phyloP scores from a whole-genome alignment of 2,113 vertebrate genomes.

The Dunckerocampus dactyliophorus region DNA sequence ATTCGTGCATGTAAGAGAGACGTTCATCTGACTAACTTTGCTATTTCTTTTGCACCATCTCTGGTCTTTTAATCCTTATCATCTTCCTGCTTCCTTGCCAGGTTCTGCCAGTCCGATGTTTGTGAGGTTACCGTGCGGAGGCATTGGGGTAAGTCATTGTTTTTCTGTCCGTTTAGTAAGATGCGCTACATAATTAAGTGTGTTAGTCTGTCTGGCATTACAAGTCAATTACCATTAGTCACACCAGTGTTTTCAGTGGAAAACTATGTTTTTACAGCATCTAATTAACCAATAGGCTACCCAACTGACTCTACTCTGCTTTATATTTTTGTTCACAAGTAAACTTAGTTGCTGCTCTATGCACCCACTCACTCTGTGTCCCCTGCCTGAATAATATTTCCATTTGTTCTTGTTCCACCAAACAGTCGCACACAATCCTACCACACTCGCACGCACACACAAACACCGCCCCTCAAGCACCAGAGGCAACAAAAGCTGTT shows the following conservation, averaged over 20 bases:
- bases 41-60: slow-evolving; percentile 4
- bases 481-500: slow-evolving; percentile 74
- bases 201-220: slow-evolving; percentile 22
- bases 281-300: slow-evolving; percentile 40
- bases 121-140: slow-evolving; percentile 93
- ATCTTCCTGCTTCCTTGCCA: slow-evolving; percentile 44
- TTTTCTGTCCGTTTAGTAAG: slow-evolving; percentile 24
- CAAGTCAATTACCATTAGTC: slow-evolving; percentile 21
- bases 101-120: slow-evolving; percentile 91
- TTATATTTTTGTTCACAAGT: slow-evolving; percentile 26
- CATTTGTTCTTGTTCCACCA: slow-evolving; percentile 77
- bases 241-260: slow-evolving; percentile 36
- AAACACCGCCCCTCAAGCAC: slow-evolving; percentile 52
- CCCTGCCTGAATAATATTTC: slow-evolving; percentile 72
- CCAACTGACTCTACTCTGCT: slow-evolving; percentile 10
- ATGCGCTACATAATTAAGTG: slow-evolving; percentile 20
- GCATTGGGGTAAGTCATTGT: slow-evolving; percentile 86
- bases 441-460: slow-evolving; percentile 41
- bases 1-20: slow-evolving; percentile 3
- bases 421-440: slow-evolving; percentile 29
- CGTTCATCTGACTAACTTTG: slow-evolving; percentile 18
- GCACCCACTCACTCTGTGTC: slow-evolving; percentile 51
- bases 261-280: slow-evolving; percentile 20
- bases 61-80: slow-evolving; percentile 1
- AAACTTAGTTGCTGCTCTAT: slow-evolving; percentile 39